These are phyloP conservation scores for Hirtodrosophila confusa DNA, from an alignment of 2,888 invertebrate genomes.

Conservation along the genomic window DNA sequence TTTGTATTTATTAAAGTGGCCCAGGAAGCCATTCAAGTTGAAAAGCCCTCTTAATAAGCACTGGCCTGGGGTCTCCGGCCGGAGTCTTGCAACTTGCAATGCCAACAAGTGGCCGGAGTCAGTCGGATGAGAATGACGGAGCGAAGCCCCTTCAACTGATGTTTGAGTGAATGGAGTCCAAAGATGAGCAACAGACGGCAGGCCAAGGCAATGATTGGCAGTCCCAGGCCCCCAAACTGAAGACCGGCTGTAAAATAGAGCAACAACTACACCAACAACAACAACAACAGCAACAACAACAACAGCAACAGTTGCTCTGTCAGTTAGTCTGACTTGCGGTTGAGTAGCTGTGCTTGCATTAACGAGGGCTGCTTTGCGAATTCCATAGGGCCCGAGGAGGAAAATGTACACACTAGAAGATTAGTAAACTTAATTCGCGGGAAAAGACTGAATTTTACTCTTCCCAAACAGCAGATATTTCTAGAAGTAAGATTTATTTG, in stretches of 20 bases:
- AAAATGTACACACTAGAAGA: too few species aligned
- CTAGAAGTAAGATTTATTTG: too few species aligned
- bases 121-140: constrained; percentile 26
- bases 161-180: constrained; percentile 71
- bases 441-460: not conserved
- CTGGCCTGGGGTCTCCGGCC: constrained; percentile 42
- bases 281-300: constrained; percentile 28
- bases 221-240: constrained; percentile 38
- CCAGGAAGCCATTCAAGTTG: constrained; percentile 74
- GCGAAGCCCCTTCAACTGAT: constrained; percentile 60
- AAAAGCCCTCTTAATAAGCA: constrained; percentile 79
- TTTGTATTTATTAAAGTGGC: constrained; percentile 38
- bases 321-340: constrained; percentile 64
- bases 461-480: too few species aligned
- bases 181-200: constrained; percentile 69
- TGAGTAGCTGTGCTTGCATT: constrained; percentile 41
- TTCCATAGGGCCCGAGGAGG: not conserved
- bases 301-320: constrained; percentile 52
- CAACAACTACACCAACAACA: constrained; percentile 30
- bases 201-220: constrained; percentile 69
- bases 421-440: too few species aligned
- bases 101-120: constrained; percentile 66
- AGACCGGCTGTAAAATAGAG: constrained; percentile 71
- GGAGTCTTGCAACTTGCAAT: constrained; percentile 34
- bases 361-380: constrained; percentile 40